Conservation (phyloP, 2,797 vertebrate genomes). For the Hoplostethus atlanticus region DNA sequence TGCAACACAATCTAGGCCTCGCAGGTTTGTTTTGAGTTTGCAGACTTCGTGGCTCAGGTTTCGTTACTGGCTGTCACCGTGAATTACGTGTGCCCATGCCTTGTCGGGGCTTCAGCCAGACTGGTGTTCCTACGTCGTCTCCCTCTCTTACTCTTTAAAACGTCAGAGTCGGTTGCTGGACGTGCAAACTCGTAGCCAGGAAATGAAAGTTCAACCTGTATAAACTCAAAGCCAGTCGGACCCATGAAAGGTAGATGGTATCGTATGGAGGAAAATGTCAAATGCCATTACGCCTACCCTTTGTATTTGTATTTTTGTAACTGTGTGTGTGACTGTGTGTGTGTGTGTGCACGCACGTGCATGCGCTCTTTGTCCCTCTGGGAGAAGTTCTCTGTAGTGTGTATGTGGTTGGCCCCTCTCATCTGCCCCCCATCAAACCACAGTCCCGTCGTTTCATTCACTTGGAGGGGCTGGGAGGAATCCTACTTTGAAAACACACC, state of each 20-base stretch:
- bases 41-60: constrained; percentile 69
- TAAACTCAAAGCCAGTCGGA: constrained; percentile 73
- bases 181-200: constrained; percentile 70
- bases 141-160: constrained; percentile 73
- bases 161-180: constrained; percentile 67
- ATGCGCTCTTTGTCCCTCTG: constrained; percentile 44
- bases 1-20: constrained; percentile 51
- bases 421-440: constrained; percentile 51
- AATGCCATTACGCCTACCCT: constrained; percentile 66
- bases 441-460: constrained; percentile 49
- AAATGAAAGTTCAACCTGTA: constrained; percentile 82
- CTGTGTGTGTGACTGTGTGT: constrained; percentile 31
- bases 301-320: constrained; percentile 64
- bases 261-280: constrained; percentile 77
- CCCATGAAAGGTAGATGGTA: constrained; percentile 77
- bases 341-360: constrained; percentile 30
- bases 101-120: constrained; percentile 66
- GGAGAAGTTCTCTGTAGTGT: constrained; percentile 40
- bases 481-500: constrained; percentile 46
- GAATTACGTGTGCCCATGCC: constrained; percentile 75
- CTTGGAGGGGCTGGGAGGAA: constrained; percentile 33
- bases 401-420: constrained; percentile 41
- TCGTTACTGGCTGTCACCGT: constrained; percentile 77
- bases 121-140: constrained; percentile 67
- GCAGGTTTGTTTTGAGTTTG: constrained; percentile 72